phyloP scores from a whole-genome alignment of 1,140 invertebrate species.

The Gryon sp. region DNA sequence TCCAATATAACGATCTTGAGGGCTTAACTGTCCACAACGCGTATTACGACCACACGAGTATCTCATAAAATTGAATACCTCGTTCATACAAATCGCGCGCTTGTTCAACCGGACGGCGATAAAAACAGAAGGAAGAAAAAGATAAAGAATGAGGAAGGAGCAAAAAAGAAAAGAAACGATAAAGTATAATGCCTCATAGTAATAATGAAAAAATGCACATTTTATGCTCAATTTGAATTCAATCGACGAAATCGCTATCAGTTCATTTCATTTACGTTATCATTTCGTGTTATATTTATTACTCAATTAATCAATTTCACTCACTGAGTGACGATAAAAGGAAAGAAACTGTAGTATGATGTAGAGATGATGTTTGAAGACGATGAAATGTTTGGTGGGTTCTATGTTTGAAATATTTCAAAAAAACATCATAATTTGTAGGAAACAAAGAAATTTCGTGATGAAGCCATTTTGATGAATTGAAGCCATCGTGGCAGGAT shows the following conservation, averaged over 20 bases:
- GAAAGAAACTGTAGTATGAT: background rate
- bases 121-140: conserved; percentile 35
- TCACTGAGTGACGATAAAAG: background rate
- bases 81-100: conserved; percentile 54
- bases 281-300: background rate
- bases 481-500: conserved; percentile 77
- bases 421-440: conserved; percentile 48
- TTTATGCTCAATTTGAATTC: conserved; percentile 45
- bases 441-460: conserved; percentile 67
- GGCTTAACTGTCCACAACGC: conserved; percentile 65
- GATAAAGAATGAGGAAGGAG: background rate
- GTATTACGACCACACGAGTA: conserved; percentile 50
- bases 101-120: conserved; percentile 35
- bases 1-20: conserved; percentile 68
- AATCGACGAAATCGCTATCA: conserved; percentile 30
- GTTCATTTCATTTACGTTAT: conserved; percentile 8
- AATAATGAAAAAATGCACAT: conserved; percentile 42
- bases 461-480: conserved; percentile 78
- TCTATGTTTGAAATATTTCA: background rate
- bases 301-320: background rate
- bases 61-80: conserved; percentile 68
- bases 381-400: too few relatives aligned
- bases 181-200: too few relatives aligned
- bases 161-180: background rate
- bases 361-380: too few relatives aligned